Evolutionary conservation across 30 jellyfish, hydroid and myxozoan species (phyloP), one percentile per base, ranked within the genome.

Genomic region (Mastigias papua): DNA sequence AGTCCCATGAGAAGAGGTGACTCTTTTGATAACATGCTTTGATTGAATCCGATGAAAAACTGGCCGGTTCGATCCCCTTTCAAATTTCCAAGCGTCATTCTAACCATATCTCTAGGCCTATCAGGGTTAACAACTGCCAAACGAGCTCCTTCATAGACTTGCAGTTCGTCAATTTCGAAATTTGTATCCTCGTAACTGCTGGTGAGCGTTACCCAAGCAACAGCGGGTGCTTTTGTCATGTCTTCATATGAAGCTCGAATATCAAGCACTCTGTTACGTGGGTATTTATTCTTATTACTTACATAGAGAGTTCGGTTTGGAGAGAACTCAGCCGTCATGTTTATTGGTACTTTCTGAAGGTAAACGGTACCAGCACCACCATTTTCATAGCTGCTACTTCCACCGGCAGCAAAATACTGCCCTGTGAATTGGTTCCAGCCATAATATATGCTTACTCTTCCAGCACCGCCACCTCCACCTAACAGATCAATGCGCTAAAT

Each of bases 401-500:
- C 94, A 57, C 94, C 94, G 15, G 94, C 73, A 48, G 89, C 83
- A 5, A 19, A 22, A 22, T 73, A 86, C 25, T 30, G 74, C 1
- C 94, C 94, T 8, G 76, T 86, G 84, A 86, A 86, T 33, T 86
- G 83, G 67, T 86, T 76, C 21, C 74, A 81, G 69, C 94, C 89
- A 63, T 76, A 73, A 63, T 86, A 73, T 17, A 86, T 62, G 76
- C 88, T 62, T 23, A 86, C 64, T 21, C 94, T 87, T 23, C 94
- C 94, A 35, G 84, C 94, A 0, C 76, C 89, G 20, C 94, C 94
- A 30, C 77, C 94, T 32, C 94, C 94, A 33, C 94, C 94, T 76
- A 33, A 5, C 54, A n/a, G n/a, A n/a, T n/a, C n/a, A n/a, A n/a
- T n/a, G n/a, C n/a, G n/a, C n/a, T n/a, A 19, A 19, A 57, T 16